Evolutionary conservation across 2,888 invertebrate genomes (phyloP).

Genomic region (Cantharis rufa): DNA sequence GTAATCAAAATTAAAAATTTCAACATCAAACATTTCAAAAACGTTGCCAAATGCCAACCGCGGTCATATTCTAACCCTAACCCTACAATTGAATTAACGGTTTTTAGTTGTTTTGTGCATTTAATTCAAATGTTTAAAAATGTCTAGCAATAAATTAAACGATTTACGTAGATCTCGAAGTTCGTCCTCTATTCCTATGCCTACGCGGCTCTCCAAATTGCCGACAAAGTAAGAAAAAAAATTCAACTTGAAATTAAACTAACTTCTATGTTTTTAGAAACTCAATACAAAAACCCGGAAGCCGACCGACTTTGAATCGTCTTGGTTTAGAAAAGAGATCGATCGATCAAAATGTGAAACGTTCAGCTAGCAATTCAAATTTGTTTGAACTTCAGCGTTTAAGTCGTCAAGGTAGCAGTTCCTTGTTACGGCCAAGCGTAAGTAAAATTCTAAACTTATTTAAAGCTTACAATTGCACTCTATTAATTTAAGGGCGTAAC

Average conservation of each 20-base stretch:
- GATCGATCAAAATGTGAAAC: slow-evolving; percentile 3
- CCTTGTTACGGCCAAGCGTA: slow-evolving; percentile 4
- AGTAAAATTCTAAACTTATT: background rate
- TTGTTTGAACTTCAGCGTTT: background rate
- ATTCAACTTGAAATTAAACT: background rate
- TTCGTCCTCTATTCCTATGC: background rate
- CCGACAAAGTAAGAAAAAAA: slow-evolving; percentile 6
- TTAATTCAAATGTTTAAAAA: background rate
- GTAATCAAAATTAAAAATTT: no score
- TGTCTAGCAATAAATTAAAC: background rate
- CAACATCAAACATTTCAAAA: no score
- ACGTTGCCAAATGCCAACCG: no score
- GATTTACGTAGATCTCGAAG: slow-evolving; percentile 8
- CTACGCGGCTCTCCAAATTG: background rate
- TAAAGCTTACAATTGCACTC: background rate
- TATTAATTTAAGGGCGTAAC: slow-evolving; percentile 1
- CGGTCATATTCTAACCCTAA: no score
- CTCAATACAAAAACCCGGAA: background rate
- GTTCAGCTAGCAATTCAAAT: slow-evolving; percentile 1
- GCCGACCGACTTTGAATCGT: background rate
- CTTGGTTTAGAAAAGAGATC: background rate
- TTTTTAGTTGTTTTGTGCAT: background rate
- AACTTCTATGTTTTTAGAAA: background rate
- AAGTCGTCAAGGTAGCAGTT: slow-evolving; percentile 15
- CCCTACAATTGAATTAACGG: background rate